A percentile compares a stretch with the other conserved stretches of the same genome.
These are phyloP conservation scores for Sarcophaga bullata DNA, from an alignment of 1,140 invertebrate species.

Conservation along the genomic window DNA sequence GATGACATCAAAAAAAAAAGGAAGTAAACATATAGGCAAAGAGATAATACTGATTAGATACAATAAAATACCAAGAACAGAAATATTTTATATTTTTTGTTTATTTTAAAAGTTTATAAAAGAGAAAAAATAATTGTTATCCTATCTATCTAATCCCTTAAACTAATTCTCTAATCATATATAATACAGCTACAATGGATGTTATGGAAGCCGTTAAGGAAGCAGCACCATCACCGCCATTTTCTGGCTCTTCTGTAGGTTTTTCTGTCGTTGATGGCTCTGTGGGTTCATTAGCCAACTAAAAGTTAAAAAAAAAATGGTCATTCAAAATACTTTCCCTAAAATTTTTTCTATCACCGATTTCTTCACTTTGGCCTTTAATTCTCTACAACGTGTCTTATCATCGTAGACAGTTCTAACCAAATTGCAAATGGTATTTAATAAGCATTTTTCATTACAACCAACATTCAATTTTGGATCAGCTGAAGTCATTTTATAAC, in stretches of 20 bases:
- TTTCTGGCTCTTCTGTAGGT: conserved; percentile 1
- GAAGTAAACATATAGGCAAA: too few relatives aligned
- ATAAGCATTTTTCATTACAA: conserved; percentile 66
- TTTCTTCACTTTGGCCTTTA: conserved; percentile 55
- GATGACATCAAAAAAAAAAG: too few relatives aligned
- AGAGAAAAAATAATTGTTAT: background rate
- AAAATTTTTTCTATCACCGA: conserved; percentile 44
- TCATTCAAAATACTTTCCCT: background rate
- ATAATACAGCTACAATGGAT: conserved; percentile 49
- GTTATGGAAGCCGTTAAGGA: conserved; percentile 48
- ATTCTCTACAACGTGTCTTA: conserved; percentile 68
- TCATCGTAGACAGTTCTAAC: conserved; percentile 53
- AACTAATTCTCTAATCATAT: conserved; percentile 37
- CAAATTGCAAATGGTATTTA: conserved; percentile 51
- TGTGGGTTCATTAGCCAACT: conserved; percentile 54
- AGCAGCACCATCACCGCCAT: conserved; percentile 49
- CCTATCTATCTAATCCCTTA: background rate
- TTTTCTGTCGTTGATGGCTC: background rate
- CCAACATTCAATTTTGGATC: conserved; percentile 63
- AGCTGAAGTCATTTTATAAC: conserved; percentile 62
- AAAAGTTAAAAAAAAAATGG: background rate
- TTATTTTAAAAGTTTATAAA: conserved; percentile 23
- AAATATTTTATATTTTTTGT: background rate
- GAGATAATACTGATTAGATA: too few relatives aligned
- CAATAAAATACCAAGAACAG: too few relatives aligned